Evolutionary conservation across 2,888 invertebrate genomes (phyloP), one percentile per base, ranked within the genome.

Genomic region (Apodemia mormo): DNA sequence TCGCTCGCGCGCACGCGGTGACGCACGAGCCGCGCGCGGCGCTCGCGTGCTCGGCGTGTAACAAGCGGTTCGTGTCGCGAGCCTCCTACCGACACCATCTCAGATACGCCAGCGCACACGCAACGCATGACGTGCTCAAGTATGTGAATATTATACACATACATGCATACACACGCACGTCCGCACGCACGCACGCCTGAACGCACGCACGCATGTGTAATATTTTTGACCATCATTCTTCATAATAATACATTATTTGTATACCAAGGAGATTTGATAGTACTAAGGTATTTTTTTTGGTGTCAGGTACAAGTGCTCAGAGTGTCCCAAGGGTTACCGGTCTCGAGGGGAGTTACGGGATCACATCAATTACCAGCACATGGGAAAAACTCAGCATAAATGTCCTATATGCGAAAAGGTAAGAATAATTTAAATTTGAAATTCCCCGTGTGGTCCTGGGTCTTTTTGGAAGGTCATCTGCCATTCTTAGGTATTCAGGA

Each of bases 321-420:
- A 75, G 64, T 90, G 90, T 65, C 83, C 83, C 29, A 90, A 90
- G 43, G 85, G 87, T 0, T 90, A 87, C 71, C 73, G 88, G 0
- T 86, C 89, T 0, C 77, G 79, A 6, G 86, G 81, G 0, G 90
- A 90, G 52, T 69, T 90, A 2, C 68, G 81, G 0, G 90, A 90
- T 52, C 90, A 90, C 67, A 76, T 84, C 14, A 87, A 89, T 72
- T 90, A 89, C 43, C 80, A 80, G 1, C 90, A 91, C 49, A 81
- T 84, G 76, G 84, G 84, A 0, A 83, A 80, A 49, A 88, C 90
- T 0, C 81, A 79, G 0, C 87, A 90, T 74, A 85, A 87, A 68
- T 90, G 90, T 56, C 88, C 89, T 0, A 72, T 89, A 0, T 90
- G 90, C 67, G 82, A 78, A 0, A 90, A 90, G 88, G 90, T 90